Evolutionary conservation across 2,797 vertebrate species (phyloP), one percentile per base, ranked within the genome.

Genomic region (Tangara arthus): DNA sequence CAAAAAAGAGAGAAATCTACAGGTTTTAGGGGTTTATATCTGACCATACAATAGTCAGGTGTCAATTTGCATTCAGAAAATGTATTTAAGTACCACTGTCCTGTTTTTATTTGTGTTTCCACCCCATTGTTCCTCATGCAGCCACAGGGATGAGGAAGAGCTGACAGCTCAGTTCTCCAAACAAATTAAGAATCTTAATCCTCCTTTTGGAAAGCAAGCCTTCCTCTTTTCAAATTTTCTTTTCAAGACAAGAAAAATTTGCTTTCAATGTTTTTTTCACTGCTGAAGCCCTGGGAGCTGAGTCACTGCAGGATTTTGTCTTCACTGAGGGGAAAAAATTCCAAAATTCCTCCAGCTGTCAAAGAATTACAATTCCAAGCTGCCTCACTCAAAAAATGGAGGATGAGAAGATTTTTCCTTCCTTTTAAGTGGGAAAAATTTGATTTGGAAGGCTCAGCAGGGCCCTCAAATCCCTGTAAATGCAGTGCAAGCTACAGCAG

Each of bases 41-140:
- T 50, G 26, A 56, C 21, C 27, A 52, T 8, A 39, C 9, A 71
- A 30, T 0, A 89, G 30, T 9, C 77, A 87, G 27, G 47, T 7
- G 20, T 20, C 42, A 65, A 52, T 70, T 55, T 89, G 24, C 63
- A 68, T 23, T 46, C 60, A 77, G 68, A 34, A 56, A 63, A n/a
- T 6, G 3, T 7, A 37, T 73, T 69, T 50, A 60, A 64, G 22
- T 8, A 19, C 9, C 57, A 22, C 15, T 14, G 7, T 2, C 21
- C 4, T 1, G 16, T 14, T 24, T 6, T 42, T 2, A 5, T 20
- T 49, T 6, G 0, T 2, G 20, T 39, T 39, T 16, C 42, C 22
- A 53, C 30, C 49, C 32, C 65, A 37, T 0, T 0, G 3, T 1
- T 5, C 49, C 69, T 68, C 26, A 5, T 2, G 6, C 13, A 34